Conservation (phyloP, 2,888 invertebrate genomes). For the Erebia ligea region DNA sequence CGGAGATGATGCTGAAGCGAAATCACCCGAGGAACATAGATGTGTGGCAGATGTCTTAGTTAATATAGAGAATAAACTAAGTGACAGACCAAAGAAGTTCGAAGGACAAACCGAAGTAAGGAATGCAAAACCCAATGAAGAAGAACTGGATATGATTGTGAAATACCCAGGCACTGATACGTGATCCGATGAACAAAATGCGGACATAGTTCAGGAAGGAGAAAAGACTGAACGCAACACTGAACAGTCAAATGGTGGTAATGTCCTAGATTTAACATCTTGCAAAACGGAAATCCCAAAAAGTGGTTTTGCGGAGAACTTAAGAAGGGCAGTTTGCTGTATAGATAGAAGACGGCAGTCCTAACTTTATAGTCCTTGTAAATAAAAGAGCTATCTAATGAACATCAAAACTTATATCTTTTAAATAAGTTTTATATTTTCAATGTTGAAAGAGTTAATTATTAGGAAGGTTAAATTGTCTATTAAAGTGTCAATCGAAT, state of each 20-base stretch:
- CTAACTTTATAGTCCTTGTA: constrained; percentile 48
- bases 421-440: constrained; percentile 16
- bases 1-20: constrained; percentile 58
- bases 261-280: constrained; percentile 51
- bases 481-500: constrained; percentile 24
- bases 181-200: constrained; percentile 77
- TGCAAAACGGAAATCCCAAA: constrained; percentile 66
- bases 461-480: constrained; percentile 5
- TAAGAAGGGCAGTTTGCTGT: constrained; percentile 76
- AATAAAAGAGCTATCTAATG: constrained; percentile 11
- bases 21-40: constrained; percentile 64
- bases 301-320: constrained; percentile 73
- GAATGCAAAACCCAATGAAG: constrained; percentile 64
- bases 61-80: constrained; percentile 73
- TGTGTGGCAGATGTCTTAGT: constrained; percentile 74
- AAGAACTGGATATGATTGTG: constrained; percentile 76
- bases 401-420: background rate
- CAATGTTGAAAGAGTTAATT: background rate
- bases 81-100: constrained; percentile 66
- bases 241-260: constrained; percentile 54
- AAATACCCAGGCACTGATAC: constrained; percentile 78
- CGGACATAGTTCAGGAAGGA: constrained; percentile 53
- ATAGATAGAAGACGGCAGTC: constrained; percentile 75
- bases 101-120: constrained; percentile 67
- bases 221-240: constrained; percentile 73